Evolutionary conservation across 2,888 invertebrate species (phyloP), one percentile per base, ranked within the genome.

Genomic region (Sceliomorpha sp.): DNA sequence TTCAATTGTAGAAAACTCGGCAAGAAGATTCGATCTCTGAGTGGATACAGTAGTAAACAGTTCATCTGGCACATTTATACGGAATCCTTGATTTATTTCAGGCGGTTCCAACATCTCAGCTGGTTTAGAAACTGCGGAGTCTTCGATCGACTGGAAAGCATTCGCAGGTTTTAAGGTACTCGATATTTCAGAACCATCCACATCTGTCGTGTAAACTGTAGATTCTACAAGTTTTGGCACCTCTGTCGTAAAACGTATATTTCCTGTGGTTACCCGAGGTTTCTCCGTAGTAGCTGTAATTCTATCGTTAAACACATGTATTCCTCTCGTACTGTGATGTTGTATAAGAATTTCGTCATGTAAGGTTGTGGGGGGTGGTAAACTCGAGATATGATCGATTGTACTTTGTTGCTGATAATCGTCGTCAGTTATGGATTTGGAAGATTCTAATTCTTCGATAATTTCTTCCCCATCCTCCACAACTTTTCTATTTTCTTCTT

Each of bases 11-110:
- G 70, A 70, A 32, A 69, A 72, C 27, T 72, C 63, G 1, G 72
- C 14, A 4, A 50, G 3, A 0, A 29, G 31, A 48, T 10, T 63
- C n/a, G 58, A 26, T 24, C 47, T 70, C 5, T 39, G 66, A 6
- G 64, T 48, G 2, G 74, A 40, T 3, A 39, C 66, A 4, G 31
- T 36, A 0, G 50, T 9, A 0, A 56, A 50, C 1, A 60, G 3
- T 15, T 53, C 51, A 7, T 78, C 76, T 0, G 78, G 70, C 2
- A 81, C 70, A 1, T 70, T 81, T 44, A 82, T 78, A 0, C 73
- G 71, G 15, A 82, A 83, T 2, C 70, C 69, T 3, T 24, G 40
- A 1, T 29, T 53, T 1, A 40, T 40, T 17, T 68, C 45, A 0
- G 77, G 77, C 14, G 81, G 72, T 13, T 72, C 47, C 13, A 76